Conservation (phyloP, 2,797 vertebrate genomes). For the Clarias platycephalus region DNA sequence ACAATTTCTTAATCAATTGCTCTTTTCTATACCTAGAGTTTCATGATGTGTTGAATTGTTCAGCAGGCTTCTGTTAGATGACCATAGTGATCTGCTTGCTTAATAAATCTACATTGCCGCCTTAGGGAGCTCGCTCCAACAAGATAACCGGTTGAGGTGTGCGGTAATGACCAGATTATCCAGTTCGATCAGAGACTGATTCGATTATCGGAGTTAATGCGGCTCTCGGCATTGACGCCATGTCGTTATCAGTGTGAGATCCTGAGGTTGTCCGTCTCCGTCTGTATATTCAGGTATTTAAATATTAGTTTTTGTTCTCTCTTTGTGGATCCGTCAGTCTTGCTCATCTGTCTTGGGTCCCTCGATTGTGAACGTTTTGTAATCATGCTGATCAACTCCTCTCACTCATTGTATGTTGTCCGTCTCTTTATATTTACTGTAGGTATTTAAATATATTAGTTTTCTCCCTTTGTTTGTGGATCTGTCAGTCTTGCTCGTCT, state of each 20-base stretch:
- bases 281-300: background rate
- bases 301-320: background rate
- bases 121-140: conserved; percentile 16
- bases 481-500: background rate
- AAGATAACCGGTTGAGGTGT: conserved; percentile 24
- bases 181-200: conserved; percentile 18
- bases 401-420: no score
- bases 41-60: background rate
- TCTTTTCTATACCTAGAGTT: background rate
- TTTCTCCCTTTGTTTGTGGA: background rate
- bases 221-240: background rate
- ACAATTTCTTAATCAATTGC: background rate
- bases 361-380: background rate
- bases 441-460: background rate
- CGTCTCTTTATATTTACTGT: background rate
- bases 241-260: background rate
- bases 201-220: conserved; percentile 25
- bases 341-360: background rate
- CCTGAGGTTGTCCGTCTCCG: no score
- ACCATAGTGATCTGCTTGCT: background rate
- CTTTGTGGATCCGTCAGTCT: background rate
- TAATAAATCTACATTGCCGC: background rate
- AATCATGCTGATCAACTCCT: background rate
- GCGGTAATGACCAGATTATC: conserved; percentile 25
- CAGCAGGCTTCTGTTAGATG: background rate